Evolutionary conservation across 2,888 invertebrate genomes (phyloP).

Genomic region (Pachymerium ferrugineum): DNA sequence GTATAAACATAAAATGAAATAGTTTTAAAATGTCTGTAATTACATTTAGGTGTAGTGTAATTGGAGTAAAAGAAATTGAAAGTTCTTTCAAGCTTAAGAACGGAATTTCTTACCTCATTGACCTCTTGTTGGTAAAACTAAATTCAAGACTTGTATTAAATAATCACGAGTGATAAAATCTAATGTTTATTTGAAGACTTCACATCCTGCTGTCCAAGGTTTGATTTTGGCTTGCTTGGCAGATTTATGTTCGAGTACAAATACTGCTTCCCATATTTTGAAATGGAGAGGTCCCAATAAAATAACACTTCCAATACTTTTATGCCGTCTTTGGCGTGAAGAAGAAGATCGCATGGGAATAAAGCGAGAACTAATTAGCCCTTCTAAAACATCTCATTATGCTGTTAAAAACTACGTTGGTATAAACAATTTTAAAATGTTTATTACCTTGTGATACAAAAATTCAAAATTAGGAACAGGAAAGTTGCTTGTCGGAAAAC

Average conservation of each 20-base stretch:
- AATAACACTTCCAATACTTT: neutral
- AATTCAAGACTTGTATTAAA: no score
- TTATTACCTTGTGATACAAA: neutral
- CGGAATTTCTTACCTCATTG: neutral
- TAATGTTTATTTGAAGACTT: neutral
- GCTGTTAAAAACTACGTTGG: neutral
- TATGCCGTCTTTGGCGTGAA: constrained; percentile 1
- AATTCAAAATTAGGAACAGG: neutral
- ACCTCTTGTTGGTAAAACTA: constrained; percentile 5
- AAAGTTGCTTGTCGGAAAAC: neutral
- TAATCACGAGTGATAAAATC: no score
- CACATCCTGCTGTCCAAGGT: neutral
- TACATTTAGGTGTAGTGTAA: neutral
- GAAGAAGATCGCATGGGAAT: constrained; percentile 4
- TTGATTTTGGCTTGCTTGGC: neutral
- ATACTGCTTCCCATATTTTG: neutral
- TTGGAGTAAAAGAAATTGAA: neutral
- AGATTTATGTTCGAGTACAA: neutral
- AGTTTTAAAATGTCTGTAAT: neutral
- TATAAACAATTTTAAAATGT: neutral
- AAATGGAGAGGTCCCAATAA: constrained; percentile 10
- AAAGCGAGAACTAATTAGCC: neutral
- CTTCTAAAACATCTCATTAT: neutral
- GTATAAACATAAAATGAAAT: neutral
- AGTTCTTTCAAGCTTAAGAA: neutral